Evolutionary conservation across 2,797 vertebrate species (phyloP), one percentile per base, ranked within the genome.

Genomic region (Alcedo atthis): DNA sequence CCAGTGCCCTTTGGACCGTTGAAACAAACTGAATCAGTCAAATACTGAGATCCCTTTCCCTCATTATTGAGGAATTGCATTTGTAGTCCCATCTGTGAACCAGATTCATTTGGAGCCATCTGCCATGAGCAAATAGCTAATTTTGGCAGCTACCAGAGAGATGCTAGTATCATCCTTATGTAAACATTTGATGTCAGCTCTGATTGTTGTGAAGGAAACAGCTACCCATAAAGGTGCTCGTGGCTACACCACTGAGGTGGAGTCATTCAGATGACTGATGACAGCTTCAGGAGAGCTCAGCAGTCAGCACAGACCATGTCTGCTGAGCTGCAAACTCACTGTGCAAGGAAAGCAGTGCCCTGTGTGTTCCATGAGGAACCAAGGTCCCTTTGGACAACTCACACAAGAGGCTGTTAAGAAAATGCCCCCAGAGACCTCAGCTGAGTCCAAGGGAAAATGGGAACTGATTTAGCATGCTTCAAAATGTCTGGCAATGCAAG

Each of bases 101-200:
- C 89, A 94, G 93, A 96, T 97, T 91, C 93, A 96, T 97, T 95
- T 91, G 69, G 88, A 96, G 70, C 96, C 97, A 97, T 97, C 96
- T 97, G 97, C 95, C 92, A 92, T 37, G 76, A 96, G 92, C 94
- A 95, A 96, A 92, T 92, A 59, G 93, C 90, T 87, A 96, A 96
- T 93, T 96, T 95, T 94, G 93, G 85, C 95, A 96, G 85, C 94
- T 21, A 92, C 48, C 89, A 95, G 94, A 96, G 92, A 90, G 84
- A 96, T 15, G 75, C 88, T 79, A 46, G 46, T 58, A 54, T 24
- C 77, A 71, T 90, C 85, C 63, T 66, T 9, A 12, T 93, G 92
- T 28, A 90, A 91, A 95, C 89, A 96, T 92, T 95, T 87, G 87
- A 91, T 67, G 71, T 68, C 92, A 95, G 89, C 67, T 73, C 93